A percentile compares a stretch with the other conserved stretches of the same genome.
These are phyloP conservation scores for Chaetops frenatus DNA, from an alignment of 2,113 vertebrate genomes.

Conservation along the genomic window DNA sequence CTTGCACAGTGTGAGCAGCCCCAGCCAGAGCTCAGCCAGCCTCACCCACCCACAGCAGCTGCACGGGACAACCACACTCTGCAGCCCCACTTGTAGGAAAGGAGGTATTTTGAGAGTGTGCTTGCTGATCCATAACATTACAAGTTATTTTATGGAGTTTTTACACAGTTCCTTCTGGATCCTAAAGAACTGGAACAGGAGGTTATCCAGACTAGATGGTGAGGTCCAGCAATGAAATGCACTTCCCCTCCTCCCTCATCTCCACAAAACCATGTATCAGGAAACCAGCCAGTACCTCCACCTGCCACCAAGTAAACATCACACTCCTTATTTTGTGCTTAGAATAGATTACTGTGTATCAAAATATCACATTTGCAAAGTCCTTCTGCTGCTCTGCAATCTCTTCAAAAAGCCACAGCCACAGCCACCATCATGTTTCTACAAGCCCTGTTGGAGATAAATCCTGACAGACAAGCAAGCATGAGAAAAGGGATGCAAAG, in stretches of 20 bases:
- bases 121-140: background rate
- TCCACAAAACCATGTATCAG: background rate
- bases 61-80: fast-evolving
- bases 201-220: background rate
- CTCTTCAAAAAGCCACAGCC: background rate
- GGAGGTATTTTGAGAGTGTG: background rate
- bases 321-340: background rate
- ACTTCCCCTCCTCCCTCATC: background rate
- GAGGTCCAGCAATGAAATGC: background rate
- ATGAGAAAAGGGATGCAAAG: background rate
- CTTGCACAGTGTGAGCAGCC: background rate
- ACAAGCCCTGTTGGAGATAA: background rate
- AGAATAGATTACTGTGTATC: background rate
- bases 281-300: background rate
- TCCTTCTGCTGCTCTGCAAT: background rate
- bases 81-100: background rate
- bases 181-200: background rate
- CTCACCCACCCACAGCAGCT: background rate
- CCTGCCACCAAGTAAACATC: background rate
- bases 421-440: background rate
- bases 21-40: background rate
- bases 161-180: background rate
- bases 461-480: background rate
- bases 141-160: background rate
- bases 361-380: background rate